Conservation (phyloP, 2,888 invertebrate species). For the Morinoia aosen region DNA sequence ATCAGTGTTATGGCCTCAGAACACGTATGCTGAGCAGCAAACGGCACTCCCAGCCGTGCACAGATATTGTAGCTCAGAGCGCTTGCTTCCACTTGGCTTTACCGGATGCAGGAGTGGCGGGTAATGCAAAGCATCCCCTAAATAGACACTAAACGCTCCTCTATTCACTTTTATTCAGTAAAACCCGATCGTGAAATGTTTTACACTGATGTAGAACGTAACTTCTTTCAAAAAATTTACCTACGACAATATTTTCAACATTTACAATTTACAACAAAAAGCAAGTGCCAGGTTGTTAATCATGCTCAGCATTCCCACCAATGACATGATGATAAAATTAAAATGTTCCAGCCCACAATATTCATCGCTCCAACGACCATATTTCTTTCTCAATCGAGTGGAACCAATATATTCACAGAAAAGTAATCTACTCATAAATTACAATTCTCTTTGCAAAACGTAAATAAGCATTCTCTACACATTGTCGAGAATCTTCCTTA, state of each 20-base stretch:
- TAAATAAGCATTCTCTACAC: background rate
- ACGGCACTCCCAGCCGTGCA: background rate
- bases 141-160: background rate
- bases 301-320: background rate
- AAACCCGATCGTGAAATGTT: background rate
- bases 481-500: background rate
- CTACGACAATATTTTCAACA: background rate
- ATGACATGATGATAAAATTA: background rate
- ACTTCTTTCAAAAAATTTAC: background rate
- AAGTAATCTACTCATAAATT: background rate
- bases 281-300: background rate
- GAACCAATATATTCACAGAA: background rate
- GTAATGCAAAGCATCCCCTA: background rate
- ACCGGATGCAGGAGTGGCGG: constrained; percentile 10
- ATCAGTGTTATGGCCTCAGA: background rate
- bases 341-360: background rate
- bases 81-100: background rate
- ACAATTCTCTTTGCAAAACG: background rate
- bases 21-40: constrained; percentile 15
- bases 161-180: background rate
- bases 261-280: background rate
- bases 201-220: background rate
- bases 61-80: background rate
- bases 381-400: background rate
- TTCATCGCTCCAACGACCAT: background rate